Base-by-base conservation (phyloP, 2,888 invertebrate species). In the Rhingia rostrata region DNA sequence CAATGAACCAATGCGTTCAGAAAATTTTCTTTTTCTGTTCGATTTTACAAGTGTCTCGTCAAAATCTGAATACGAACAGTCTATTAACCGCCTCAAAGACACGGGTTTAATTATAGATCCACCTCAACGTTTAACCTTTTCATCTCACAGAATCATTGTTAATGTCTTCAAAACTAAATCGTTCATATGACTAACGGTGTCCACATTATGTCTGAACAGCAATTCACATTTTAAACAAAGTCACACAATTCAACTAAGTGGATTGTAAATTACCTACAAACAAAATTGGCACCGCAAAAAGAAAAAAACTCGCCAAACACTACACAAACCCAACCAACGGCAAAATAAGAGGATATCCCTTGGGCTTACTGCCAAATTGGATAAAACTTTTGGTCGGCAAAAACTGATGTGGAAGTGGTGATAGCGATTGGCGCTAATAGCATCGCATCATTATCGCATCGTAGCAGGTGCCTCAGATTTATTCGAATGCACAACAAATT, bases 341-440 rank as follows among this genome's bases (percentile, higher is more conserved):
- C 33, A 58, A 56, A 10, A 45, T 10, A 12, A 7, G 12, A 22
- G 43, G 6, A 9, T 58, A 9, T 66, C 30, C 3, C 30, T n/a
- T 45, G 43, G 75, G 81, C 56, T n/a, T 47, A 9, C 5, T 66
- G 81, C 81, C 81, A 81, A 70, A 60, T 47, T 4, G 22, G n/a
- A 64, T 70, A 60, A 14, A 60, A 66, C 30, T 49, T 9, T 51
- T 41, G 12, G 43, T 47, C 32, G 4, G 22, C 22, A 37, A 47
- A 3, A 41, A 35, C n/a, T 54, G 63, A 54, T 54, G 39, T 32
- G 45, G 22, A 22, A 1, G 54, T 64, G 56, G 41, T 49, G 33
- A 54, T 56, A 41, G 33, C 60, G 6, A 67, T 73, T 67, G 69
- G 69, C 81, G 81, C 81, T 81, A 51, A 49, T 33, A 45, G 37